Percentiles rank a stretch among this genome's conserved stretches.
Evolutionary conservation across 2,888 invertebrate species (phyloP).

Genomic region (Synergus laeviventris): DNA sequence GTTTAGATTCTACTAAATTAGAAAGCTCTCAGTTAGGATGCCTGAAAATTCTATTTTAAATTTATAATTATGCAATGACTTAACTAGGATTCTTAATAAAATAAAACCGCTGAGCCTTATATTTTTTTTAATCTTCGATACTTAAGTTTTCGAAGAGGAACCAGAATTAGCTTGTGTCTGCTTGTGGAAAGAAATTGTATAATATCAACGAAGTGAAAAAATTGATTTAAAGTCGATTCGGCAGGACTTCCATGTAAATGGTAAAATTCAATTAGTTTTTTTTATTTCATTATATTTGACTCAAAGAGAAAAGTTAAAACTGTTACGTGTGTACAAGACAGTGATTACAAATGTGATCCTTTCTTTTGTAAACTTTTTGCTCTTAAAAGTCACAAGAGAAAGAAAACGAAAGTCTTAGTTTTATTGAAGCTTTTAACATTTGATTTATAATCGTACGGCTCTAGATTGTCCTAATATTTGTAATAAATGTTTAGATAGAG

Average conservation of each 20-base stretch:
- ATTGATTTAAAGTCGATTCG: constrained; percentile 3
- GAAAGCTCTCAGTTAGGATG: not conserved
- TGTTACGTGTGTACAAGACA: not conserved
- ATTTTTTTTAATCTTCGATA: not conserved
- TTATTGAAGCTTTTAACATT: not conserved
- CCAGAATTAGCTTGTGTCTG: not conserved
- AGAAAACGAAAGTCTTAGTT: not conserved
- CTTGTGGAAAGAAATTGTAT: not conserved
- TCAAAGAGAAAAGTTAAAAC: not conserved
- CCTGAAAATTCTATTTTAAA: not conserved
- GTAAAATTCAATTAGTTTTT: constrained; percentile 7
- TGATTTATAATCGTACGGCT: not conserved
- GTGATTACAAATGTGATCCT: not conserved
- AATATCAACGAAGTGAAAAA: not conserved
- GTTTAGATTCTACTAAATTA: not conserved
- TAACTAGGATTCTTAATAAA: not conserved
- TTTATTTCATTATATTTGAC: not conserved
- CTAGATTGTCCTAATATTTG: constrained; percentile 6
- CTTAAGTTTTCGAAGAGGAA: not conserved
- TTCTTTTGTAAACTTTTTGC: not conserved
- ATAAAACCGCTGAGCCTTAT: not conserved
- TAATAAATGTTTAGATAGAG: not conserved
- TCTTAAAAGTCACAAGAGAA: not conserved
- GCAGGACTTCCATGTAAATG: not conserved
- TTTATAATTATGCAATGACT: not conserved